phyloP scores from a whole-genome alignment of 64 coral and sea anemone genomes.

The Actinia equina region DNA sequence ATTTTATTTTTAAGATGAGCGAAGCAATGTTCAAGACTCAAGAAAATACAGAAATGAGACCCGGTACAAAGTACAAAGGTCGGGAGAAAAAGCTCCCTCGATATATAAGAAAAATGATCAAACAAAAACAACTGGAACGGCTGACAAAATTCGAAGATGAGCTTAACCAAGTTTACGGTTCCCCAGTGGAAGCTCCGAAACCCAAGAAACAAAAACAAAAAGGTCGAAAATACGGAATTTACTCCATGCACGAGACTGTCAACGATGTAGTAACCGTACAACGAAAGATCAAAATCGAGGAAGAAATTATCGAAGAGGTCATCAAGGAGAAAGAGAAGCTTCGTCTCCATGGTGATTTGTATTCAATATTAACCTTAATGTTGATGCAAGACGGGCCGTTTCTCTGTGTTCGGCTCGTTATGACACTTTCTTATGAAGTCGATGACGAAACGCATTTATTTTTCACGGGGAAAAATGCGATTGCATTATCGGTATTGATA shows the following conservation, averaged over 20 bases:
- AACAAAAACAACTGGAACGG: slow-evolving; percentile 55
- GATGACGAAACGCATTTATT: slow-evolving; percentile 72
- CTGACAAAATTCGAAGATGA: slow-evolving; percentile 50
- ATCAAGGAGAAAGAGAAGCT: slow-evolving; percentile 75
- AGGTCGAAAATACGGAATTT: slow-evolving; percentile 38
- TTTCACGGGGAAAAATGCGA: slow-evolving; percentile 96
- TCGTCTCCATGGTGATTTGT: slow-evolving; percentile 90
- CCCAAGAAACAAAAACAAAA: slow-evolving; percentile 15
- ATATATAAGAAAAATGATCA: slow-evolving; percentile 75
- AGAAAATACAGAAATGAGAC: slow-evolving; percentile 16
- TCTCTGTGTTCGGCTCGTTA: slow-evolving; percentile 70
- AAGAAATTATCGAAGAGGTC: slow-evolving; percentile 73
- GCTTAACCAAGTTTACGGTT: slow-evolving; percentile 12
- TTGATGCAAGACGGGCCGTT: slow-evolving; percentile 98
- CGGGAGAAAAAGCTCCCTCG: slow-evolving; percentile 58
- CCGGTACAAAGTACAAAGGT: slow-evolving; percentile 2
- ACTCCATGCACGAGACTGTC: slow-evolving; percentile 81
- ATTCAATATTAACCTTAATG: slow-evolving; percentile 85
- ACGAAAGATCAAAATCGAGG: slow-evolving; percentile 68
- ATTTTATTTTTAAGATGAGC: neutral
- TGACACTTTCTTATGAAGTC: slow-evolving; percentile 77
- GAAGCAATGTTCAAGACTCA: slow-evolving; percentile 4
- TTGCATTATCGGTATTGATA: slow-evolving; percentile 65
- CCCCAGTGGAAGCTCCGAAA: slow-evolving; percentile 24
- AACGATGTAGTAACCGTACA: slow-evolving; percentile 78